Conservation (phyloP, 2,888 invertebrate species). For the Macrosiphum euphorbiae region DNA sequence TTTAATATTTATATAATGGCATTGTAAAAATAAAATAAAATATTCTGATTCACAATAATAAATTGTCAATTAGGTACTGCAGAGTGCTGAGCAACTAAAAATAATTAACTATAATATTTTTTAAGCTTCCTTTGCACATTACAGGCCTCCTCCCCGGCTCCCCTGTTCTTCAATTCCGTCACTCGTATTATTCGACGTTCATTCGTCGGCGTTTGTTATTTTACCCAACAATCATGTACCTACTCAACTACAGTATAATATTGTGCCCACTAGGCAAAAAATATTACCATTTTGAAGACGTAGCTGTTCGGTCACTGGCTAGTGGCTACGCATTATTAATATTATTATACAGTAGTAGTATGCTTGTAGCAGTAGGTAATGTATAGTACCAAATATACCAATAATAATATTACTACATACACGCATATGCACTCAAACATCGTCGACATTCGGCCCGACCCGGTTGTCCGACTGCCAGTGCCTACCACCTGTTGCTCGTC, state of each 20-base stretch:
- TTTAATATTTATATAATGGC: background rate
- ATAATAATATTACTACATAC: background rate
- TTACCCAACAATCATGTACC: background rate
- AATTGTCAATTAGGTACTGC: no score
- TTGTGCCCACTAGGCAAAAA: background rate
- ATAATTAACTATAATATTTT: background rate
- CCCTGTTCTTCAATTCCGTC: background rate
- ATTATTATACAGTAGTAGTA: no score
- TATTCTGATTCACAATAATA: background rate
- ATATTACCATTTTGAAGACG: background rate
- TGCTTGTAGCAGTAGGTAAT: no score
- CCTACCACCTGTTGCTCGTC: background rate
- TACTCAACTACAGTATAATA: no score
- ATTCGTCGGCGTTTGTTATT: background rate
- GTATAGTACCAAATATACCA: background rate
- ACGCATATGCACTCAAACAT: background rate
- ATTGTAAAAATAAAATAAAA: background rate
- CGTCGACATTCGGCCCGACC: slow-evolving; percentile 11
- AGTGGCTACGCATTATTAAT: background rate
- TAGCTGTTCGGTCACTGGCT: background rate
- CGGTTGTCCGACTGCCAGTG: background rate
- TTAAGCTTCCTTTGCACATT: no score
- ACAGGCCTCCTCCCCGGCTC: no score
- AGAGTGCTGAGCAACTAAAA: background rate
- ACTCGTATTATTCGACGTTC: no score